Evolutionary conservation across 1,140 invertebrate genomes (phyloP).

Genomic region (Aphelenchoides fujianensis): DNA sequence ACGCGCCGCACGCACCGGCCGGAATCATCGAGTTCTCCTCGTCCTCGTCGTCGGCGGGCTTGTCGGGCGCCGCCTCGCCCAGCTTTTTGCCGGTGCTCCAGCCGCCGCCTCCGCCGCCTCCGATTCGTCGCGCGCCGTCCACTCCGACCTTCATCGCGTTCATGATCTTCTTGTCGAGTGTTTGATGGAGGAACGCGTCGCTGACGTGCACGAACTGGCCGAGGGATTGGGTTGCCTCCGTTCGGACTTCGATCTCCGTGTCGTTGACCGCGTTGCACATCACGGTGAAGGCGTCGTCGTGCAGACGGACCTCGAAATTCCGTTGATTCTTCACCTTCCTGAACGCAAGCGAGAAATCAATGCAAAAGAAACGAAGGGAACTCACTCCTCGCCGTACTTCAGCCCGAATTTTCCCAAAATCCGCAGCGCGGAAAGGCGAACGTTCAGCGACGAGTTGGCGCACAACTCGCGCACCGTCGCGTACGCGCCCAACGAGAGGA

Average conservation of each 20-base stretch:
- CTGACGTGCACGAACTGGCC: slow-evolving; percentile 84
- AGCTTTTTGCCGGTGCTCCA: slow-evolving; percentile 86
- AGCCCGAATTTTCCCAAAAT: slow-evolving; percentile 35
- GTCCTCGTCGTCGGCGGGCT: slow-evolving; percentile 71
- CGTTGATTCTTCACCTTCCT: slow-evolving; percentile 49
- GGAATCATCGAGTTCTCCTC: slow-evolving; percentile 79
- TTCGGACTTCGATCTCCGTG: slow-evolving; percentile 69
- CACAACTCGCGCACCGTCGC: slow-evolving; percentile 21
- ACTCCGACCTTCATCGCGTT: slow-evolving; percentile 77
- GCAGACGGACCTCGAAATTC: slow-evolving; percentile 70
- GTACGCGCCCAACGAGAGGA: slow-evolving; percentile 26
- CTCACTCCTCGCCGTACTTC: slow-evolving; percentile 37
- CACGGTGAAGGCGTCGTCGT: slow-evolving; percentile 93
- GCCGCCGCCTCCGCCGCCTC: slow-evolving; percentile 71
- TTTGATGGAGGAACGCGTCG: slow-evolving; percentile 84
- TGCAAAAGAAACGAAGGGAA: slow-evolving; percentile 11
- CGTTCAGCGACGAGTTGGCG: slow-evolving; percentile 31
- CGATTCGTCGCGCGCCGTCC: slow-evolving; percentile 18
- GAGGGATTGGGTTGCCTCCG: slow-evolving; percentile 64
- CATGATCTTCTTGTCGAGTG: slow-evolving; percentile 97
- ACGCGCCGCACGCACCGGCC: slow-evolving; percentile 91
- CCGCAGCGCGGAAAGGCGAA: slow-evolving; percentile 33
- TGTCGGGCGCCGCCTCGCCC: slow-evolving; percentile 79
- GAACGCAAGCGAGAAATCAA: slow-evolving; percentile 28
- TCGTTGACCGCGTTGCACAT: slow-evolving; percentile 90